phyloP scores from a whole-genome alignment of 2,888 invertebrate genomes.

The Tupiocoris notatus region DNA sequence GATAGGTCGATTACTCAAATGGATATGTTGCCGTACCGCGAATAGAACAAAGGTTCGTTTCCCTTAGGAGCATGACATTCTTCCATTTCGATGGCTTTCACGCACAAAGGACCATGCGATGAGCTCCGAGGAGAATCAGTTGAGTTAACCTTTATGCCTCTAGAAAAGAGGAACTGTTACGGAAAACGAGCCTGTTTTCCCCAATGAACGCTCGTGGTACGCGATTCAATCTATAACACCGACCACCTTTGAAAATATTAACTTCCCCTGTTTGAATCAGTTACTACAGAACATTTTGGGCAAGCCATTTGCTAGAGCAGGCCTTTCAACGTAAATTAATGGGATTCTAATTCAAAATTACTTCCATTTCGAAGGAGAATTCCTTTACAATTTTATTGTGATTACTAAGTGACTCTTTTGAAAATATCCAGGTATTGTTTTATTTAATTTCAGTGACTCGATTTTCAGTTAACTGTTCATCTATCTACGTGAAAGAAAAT shows the following conservation, averaged over 20 bases:
- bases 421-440: too few species aligned
- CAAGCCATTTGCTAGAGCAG: too few species aligned
- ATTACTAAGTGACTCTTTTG: too few species aligned
- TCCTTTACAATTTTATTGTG: too few species aligned
- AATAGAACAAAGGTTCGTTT: background rate
- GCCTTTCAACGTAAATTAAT: too few species aligned
- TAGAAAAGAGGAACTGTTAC: background rate
- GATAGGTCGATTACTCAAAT: background rate
- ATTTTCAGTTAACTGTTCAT: too few species aligned
- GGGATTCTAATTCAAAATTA: too few species aligned
- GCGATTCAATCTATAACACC: background rate
- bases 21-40: background rate
- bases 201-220: background rate
- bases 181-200: background rate
- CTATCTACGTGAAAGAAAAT: too few species aligned
- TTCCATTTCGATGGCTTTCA: background rate
- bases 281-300: too few species aligned
- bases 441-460: too few species aligned
- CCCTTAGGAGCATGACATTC: background rate
- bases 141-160: background rate
- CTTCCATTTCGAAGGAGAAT: too few species aligned
- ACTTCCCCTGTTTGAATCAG: background rate
- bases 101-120: background rate
- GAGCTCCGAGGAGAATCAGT: background rate
- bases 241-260: background rate